A percentile compares a stretch with the other conserved stretches of the same genome.
phyloP scores from a whole-genome alignment of 2,888 invertebrate species.

The Microctonus aethiopoides region DNA sequence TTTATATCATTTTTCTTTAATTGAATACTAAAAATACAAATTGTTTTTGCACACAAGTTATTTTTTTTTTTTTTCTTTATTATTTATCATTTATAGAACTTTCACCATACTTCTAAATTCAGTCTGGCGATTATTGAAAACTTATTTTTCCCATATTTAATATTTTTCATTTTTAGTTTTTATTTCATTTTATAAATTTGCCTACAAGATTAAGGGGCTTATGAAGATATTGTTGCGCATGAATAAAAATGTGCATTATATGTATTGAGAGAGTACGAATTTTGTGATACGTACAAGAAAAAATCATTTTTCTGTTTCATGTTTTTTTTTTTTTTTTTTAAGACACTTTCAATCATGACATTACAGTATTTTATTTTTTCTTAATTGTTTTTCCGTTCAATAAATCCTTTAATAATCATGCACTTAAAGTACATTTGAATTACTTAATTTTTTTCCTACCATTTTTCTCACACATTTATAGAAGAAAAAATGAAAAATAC shows the following conservation, averaged over 20 bases:
- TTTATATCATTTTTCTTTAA: slow-evolving; percentile 52
- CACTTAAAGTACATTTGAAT: slow-evolving; percentile 6
- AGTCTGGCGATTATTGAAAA: slow-evolving; percentile 50
- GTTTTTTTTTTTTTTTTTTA: slow-evolving; percentile 20
- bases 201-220: slow-evolving; percentile 61
- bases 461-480: slow-evolving; percentile 12
- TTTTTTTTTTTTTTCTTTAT: slow-evolving; percentile 37
- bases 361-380: background rate
- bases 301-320: slow-evolving; percentile 21
- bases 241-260: slow-evolving; percentile 24
- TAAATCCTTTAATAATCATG: slow-evolving; percentile 20
- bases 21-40: slow-evolving; percentile 67
- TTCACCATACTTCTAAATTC: slow-evolving; percentile 39
- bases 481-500: background rate
- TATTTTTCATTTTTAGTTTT: slow-evolving; percentile 48
- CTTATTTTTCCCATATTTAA: slow-evolving; percentile 34
- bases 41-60: slow-evolving; percentile 38
- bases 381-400: background rate
- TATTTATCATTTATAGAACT: slow-evolving; percentile 30
- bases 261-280: background rate
- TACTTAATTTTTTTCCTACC: background rate
- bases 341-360: slow-evolving; percentile 13
- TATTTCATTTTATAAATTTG: slow-evolving; percentile 55
- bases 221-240: slow-evolving; percentile 47
- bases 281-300: background rate